Conservation (phyloP, 92 coral and sea anemone species). For the Metridium senile region DNA sequence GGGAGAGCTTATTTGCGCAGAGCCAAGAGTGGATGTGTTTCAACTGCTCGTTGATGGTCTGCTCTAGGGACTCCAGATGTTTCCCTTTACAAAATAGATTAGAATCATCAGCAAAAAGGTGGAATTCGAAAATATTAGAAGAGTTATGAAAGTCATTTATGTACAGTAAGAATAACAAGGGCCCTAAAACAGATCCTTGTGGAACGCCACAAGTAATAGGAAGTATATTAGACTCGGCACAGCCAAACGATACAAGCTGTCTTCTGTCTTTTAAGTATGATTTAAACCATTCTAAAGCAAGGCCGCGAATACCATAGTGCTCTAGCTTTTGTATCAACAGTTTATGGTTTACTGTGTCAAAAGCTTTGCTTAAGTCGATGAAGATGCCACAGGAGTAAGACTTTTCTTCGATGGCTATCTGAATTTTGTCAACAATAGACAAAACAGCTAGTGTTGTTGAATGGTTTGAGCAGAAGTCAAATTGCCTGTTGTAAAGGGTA, state of each 20-base stretch:
- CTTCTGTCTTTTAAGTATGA: neutral
- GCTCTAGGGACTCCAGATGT: too few species aligned
- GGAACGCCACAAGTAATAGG: neutral
- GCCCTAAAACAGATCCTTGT: neutral
- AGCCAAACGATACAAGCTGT: neutral
- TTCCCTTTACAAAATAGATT: too few species aligned
- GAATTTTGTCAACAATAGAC: neutral
- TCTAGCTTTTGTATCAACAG: neutral
- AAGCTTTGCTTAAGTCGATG: neutral
- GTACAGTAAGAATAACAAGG: constrained; percentile 5
- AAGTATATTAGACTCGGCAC: neutral
- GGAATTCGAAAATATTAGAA: neutral
- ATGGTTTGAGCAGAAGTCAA: neutral
- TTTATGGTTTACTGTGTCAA: neutral
- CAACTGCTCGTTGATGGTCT: too few species aligned
- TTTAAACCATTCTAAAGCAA: neutral
- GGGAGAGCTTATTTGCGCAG: too few species aligned
- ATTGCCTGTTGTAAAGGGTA: neutral
- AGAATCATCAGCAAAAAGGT: neutral
- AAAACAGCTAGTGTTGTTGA: neutral
- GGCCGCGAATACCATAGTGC: neutral
- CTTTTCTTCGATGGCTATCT: neutral
- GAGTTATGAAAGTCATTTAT: neutral
- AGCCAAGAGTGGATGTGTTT: too few species aligned
- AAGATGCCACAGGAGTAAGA: neutral